A percentile compares a stretch with the other conserved stretches of the same genome.
Conservation (phyloP, 2,797 vertebrate species). For the Diplodus puntazzo region DNA sequence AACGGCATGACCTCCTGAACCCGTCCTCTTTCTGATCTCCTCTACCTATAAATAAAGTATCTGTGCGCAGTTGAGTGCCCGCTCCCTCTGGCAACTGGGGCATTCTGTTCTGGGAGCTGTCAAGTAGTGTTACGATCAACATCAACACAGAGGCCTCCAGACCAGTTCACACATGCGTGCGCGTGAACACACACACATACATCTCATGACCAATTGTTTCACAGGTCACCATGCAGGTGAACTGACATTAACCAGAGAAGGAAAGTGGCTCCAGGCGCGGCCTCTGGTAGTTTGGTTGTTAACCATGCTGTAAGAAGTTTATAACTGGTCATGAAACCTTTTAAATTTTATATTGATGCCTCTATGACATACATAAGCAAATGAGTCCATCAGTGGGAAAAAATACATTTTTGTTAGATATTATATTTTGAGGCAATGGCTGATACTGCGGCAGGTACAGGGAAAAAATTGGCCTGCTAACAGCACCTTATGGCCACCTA, state of each 20-base stretch:
- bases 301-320: too few relatives aligned
- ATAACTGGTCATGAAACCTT: too few relatives aligned
- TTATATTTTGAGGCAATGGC: too few relatives aligned
- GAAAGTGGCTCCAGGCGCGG: not conserved
- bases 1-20: constrained; percentile 63
- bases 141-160: constrained; percentile 51
- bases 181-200: not conserved
- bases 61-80: constrained; percentile 57
- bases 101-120: constrained; percentile 75
- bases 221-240: constrained; percentile 51
- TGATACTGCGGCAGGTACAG: too few relatives aligned
- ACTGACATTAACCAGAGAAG: constrained; percentile 31
- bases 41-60: constrained; percentile 74
- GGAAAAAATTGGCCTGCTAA: too few relatives aligned
- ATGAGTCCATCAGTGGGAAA: too few relatives aligned
- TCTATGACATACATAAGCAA: too few relatives aligned
- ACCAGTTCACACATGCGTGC: constrained; percentile 23
- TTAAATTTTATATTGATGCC: too few relatives aligned
- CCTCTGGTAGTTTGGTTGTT: not conserved
- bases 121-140: constrained; percentile 61
- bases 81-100: constrained; percentile 60
- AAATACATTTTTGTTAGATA: too few relatives aligned
- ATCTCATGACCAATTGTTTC: constrained; percentile 31
- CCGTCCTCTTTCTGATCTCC: constrained; percentile 49
- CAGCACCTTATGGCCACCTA: too few relatives aligned